Base-by-base conservation (phyloP, 2,888 invertebrate species). In the Ernsta delagoae region DNA sequence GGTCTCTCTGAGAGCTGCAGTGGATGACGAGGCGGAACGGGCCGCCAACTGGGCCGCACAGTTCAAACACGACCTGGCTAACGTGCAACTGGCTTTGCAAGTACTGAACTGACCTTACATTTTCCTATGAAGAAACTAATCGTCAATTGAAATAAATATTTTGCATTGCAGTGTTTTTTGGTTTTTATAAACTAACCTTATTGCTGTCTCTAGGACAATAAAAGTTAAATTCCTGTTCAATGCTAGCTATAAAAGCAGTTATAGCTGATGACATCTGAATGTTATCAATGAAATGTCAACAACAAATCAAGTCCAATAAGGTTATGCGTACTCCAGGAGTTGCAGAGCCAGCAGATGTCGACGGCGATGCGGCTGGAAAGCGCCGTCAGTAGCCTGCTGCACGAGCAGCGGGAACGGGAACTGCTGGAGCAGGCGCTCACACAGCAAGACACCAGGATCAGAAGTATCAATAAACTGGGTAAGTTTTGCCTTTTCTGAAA, bases 1-100 rank as follows among this genome's bases (percentile, higher is more conserved):
- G 65, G 87, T 87, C 4, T 88, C 93, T 0, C 75, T 95, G 8
- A 80, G 94, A 3, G 88, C 88, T 0, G 89, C 91, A 0, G 85
- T 94, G 0, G 94, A 94, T 6, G 94, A 94, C 57, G 95, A 95
- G 75, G 87, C 90, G 0, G 87, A 90, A 8, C 80, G 94, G 3
- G 81, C 94, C 0, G 86, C 88, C 0, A 90, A 93, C 78, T 93
- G 93, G 83, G 84, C 92, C 0, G 93, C 94, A 6, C 94, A 94
- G 79, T 94, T 94, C 74, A 94, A 92, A 67, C 94, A 94, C 71
- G 94, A 94, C 72, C 72, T 94, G 61, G 80, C 93, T 0, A 94
- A 94, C 78, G 89, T 93, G 24, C 90, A 92, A 71, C 73, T 91
- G 16, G 91, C 93, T 65, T 83, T 93, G 70, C 93, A 94, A 88